These are phyloP conservation scores for Tortrix viridana DNA, from an alignment of 2,888 invertebrate genomes.

Conservation along the genomic window DNA sequence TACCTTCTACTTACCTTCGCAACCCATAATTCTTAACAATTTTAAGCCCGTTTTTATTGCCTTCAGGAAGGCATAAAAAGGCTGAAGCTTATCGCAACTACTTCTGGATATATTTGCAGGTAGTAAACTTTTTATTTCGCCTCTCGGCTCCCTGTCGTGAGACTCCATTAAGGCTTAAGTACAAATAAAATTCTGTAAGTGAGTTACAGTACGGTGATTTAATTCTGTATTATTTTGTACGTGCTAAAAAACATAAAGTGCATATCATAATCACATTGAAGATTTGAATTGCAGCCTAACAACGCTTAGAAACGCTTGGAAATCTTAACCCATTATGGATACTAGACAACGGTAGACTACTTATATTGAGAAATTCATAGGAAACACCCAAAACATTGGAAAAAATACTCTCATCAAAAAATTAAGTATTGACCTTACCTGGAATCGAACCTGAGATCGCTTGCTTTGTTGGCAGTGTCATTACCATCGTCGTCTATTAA, in stretches of 20 bases:
- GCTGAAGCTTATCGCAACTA: slow-evolving; percentile 33
- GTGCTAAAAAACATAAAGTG: neutral
- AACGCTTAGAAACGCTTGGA: no score
- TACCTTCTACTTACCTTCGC: slow-evolving; percentile 7
- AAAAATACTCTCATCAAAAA: no score
- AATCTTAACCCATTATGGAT: no score
- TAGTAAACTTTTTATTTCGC: slow-evolving; percentile 32
- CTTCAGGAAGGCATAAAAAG: slow-evolving; percentile 31
- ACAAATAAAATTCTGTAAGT: slow-evolving; percentile 20
- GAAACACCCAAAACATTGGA: no score
- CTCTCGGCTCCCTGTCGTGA: slow-evolving; percentile 14
- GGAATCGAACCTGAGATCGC: no score
- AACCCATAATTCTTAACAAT: slow-evolving; percentile 21
- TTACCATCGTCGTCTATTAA: no score
- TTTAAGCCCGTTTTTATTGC: slow-evolving; percentile 22
- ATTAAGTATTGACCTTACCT: no score
- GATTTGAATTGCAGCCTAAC: no score
- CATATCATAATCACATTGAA: no score
- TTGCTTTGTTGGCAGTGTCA: no score
- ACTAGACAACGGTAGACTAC: no score
- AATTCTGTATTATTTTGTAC: neutral
- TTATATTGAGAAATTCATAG: no score
- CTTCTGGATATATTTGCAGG: slow-evolving; percentile 32
- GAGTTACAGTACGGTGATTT: slow-evolving; percentile 5
- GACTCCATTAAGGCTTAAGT: slow-evolving; percentile 28